Base-by-base conservation (phyloP, 2,113 vertebrate species). In the Pantherophis guttatus region DNA sequence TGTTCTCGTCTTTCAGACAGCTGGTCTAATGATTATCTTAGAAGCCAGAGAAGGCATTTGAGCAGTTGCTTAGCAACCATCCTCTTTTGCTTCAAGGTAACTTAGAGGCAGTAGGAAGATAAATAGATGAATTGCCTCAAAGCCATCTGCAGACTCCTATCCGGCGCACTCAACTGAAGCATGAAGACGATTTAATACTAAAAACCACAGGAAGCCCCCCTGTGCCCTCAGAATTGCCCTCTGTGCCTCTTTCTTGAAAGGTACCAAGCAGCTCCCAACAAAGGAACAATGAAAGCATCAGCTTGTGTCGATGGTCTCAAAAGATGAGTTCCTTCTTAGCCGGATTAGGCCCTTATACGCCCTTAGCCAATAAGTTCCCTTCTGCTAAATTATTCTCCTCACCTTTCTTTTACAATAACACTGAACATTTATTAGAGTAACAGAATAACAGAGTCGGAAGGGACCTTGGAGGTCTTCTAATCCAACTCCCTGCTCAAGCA, bases 61-160 rank as follows among this genome's bases (percentile, higher is more conserved):
- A 87, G 91, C 59, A 48, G 59, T 75, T 92, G 50, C 50, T 62
- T 88, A 75, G 91, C 86, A 92, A 75, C 92, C 87, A 57, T 33
- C 52, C 39, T 87, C 81, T 91, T 86, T 52, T 19, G 81, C 54
- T 87, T 87, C 53, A 75, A 92, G 53, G 87, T 70, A 93, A 59
- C 55, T 62, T 53, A 86, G 75, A 86, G 26, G 29, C 59, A 55
- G 33, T 13, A 48, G 33, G 48, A 70, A 89, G 87, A 89, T 57
- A 57, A 48, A 89, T 52, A 48, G 65, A 55, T 29, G 59, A 54
- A 58, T 87, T 24, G 57, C 21, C 57, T 90, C 62, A 6, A 50
- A 93, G 86, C 62, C 89, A 86, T 54, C 44, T 54, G 75, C 58
- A 50, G 75, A 23, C 29, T 90, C n/a, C 48, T 62, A 53, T 86